Base-by-base conservation (phyloP, 1,140 invertebrate species). In the Anastatus disparis region DNA sequence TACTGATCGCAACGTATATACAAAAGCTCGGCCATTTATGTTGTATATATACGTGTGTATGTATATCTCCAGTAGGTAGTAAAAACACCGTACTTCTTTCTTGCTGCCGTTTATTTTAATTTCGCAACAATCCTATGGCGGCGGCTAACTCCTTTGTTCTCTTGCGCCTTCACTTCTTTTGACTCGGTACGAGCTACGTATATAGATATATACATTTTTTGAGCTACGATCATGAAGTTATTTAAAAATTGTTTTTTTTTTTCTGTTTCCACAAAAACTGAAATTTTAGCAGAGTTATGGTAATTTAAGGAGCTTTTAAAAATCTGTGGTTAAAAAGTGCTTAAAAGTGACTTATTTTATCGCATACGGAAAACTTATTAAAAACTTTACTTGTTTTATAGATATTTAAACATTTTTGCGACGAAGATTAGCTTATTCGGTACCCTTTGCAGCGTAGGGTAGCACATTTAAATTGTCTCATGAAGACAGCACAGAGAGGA, bases 51-150 rank as follows among this genome's bases (percentile, higher is more conserved):
- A n/a, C n/a, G n/a, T n/a, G n/a, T n/a, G n/a, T n/a, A n/a, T n/a
- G n/a, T n/a, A n/a, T n/a, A n/a, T n/a, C n/a, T n/a, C n/a, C 29
- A 20, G 31, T n/a, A n/a, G 27, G 42, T 48, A 61, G 72, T 76
- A 76, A 72, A 63, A n/a, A 74, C 65, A 48, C 70, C 56, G 65
- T 22, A 70, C 46, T n/a, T 75, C 75, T 74, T 77, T 82, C 82
- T 82, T 80, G 78, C 79, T 75, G 77, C 78, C 80, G 78, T 84
- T 84, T 84, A 84, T 84, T 84, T 84, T 84, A 84, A 84, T 83
- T 83, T 84, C 78, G 75, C 74, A 77, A 78, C 75, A 69, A 76
- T 53, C 70, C 76, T 3, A 22, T 73, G 73, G 72, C 76, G 75
- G 64, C 77, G 73, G 75, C 65, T 69, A 40, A 70, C n/a, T 72